phyloP scores from a whole-genome alignment of 2,888 invertebrate species.

The Chalcis sispes region DNA sequence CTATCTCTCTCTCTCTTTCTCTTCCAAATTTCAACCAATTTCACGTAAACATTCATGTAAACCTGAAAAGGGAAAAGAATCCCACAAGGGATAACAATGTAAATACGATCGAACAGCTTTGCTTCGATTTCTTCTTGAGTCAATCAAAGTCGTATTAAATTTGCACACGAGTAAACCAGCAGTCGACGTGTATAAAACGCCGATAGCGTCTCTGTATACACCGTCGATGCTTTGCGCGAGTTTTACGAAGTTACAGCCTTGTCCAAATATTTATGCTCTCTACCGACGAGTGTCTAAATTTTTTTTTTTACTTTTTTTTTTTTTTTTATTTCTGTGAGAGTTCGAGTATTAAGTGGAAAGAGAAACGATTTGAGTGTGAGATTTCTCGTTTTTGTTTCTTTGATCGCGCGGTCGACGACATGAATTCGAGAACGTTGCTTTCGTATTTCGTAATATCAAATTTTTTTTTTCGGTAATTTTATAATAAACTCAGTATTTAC shows the following conservation, averaged over 20 bases:
- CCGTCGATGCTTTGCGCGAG: background rate
- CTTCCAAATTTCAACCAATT: constrained; percentile 11
- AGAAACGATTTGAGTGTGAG: background rate
- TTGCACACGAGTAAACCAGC: constrained; percentile 8
- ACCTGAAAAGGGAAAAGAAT: constrained; percentile 6
- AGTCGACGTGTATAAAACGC: background rate
- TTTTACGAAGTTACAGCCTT: constrained; percentile 38
- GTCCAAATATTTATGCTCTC: constrained; percentile 46
- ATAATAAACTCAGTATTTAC: too few relatives aligned
- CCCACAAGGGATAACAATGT: constrained; percentile 31
- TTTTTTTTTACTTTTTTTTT: background rate
- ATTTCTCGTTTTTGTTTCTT: too few relatives aligned
- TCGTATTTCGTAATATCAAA: too few relatives aligned
- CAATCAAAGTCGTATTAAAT: constrained; percentile 53
- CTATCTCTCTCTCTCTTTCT: constrained; percentile 1
- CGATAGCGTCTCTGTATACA: background rate
- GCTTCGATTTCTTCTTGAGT: constrained; percentile 38
- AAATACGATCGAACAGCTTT: constrained; percentile 23
- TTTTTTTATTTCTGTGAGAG: constrained; percentile 1
- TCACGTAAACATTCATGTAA: background rate
- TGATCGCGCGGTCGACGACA: background rate
- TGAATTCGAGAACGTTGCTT: background rate
- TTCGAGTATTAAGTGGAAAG: constrained; percentile 11
- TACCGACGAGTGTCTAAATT: too few relatives aligned
- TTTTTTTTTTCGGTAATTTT: background rate